Evolutionary conservation across 2,113 vertebrate species (phyloP).

Genomic region (Mesocricetus auratus): DNA sequence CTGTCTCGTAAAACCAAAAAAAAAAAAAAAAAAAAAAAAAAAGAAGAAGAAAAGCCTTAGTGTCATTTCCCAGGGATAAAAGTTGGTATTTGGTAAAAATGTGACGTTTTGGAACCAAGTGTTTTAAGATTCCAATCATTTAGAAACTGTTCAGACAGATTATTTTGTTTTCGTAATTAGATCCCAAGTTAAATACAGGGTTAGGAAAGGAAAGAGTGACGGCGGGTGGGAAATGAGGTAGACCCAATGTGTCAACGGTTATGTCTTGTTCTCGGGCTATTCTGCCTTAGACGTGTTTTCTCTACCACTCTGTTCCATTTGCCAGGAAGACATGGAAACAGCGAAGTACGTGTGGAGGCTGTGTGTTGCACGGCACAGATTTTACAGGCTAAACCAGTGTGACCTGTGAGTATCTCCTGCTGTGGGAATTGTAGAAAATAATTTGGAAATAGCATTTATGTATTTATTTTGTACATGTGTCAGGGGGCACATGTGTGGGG

Average conservation of each 20-base stretch:
- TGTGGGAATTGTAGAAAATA: neutral
- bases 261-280: neutral
- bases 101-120: neutral
- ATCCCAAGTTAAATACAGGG: neutral
- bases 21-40: no score
- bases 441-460: neutral
- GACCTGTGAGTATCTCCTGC: slow-evolving; percentile 92
- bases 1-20: no score
- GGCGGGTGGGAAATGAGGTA: neutral
- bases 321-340: slow-evolving; percentile 99
- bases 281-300: neutral
- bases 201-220: neutral
- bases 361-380: slow-evolving; percentile 97
- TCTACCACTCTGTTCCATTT: slow-evolving; percentile 76
- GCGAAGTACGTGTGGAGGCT: slow-evolving; percentile 99
- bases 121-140: slow-evolving; percentile 2
- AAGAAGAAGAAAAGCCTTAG: neutral
- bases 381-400: slow-evolving; percentile 97
- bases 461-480: neutral
- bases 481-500: no score
- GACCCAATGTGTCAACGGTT: accelerated
- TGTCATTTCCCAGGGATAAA: neutral
- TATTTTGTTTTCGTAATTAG: neutral
- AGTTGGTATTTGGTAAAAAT: neutral
- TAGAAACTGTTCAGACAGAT: neutral